Base-by-base conservation (phyloP, 2,113 vertebrate species). In the Protobothrops mucrosquamatus region DNA sequence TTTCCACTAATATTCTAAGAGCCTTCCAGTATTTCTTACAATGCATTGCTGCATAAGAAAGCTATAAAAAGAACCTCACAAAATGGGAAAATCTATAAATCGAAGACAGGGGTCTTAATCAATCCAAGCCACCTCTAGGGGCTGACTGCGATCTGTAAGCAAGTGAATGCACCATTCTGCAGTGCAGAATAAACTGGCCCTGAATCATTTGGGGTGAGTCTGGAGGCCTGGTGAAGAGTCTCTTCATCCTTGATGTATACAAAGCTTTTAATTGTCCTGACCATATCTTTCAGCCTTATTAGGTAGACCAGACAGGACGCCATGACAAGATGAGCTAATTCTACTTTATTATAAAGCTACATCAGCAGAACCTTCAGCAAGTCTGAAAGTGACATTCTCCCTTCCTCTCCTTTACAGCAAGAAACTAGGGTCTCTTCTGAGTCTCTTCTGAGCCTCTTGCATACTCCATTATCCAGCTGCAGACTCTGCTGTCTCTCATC, bases 1-100 rank as follows among this genome's bases (percentile, higher is more conserved):
- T 55, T 95, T 54, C 26, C 85, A 69, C 59, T 90, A 90, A 8
- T 94, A 88, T 54, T 94, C 87, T 85, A 48, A 24, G 88, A 94
- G 24, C 93, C 39, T 57, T 93, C 2, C 64, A n/a, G 12, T n/a
- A 57, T 56, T 56, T 55, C 39, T 22, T 55, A 96, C 51, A 15
- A n/a, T 52, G 74, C 22, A 95, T 89, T 51, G 46, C 39, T 89
- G 39, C n/a, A 61, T 61, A 93, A 29, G 46, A 20, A 92, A 87
- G 14, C 89, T 56, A 48, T 89, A 64, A 85, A 91, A 59, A 64
- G 12, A 46, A 88, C n/a, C 15, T 69, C 24, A 81, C 74, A 85
- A 15, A 74, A 48, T 29, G 89, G 90, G 22, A 51, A 95, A 94
- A 51, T 0, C 94, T 87, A 94, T 95, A 43, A 22, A 43, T 81